Evolutionary conservation across 1,140 invertebrate genomes (phyloP).

Genomic region (Aricia agestis): DNA sequence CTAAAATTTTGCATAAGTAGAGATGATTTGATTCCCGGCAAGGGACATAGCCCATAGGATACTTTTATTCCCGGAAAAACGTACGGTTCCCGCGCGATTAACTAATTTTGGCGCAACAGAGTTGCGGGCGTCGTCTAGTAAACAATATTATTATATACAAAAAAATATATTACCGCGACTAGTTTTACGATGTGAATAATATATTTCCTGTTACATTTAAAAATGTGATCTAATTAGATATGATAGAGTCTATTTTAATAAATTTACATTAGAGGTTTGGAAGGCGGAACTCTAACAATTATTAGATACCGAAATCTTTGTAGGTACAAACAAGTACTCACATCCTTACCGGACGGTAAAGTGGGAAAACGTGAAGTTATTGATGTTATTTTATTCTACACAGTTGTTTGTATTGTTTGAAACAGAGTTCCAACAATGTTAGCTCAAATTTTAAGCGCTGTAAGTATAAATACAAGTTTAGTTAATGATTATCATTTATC

Average conservation of each 20-base stretch:
- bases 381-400: background rate
- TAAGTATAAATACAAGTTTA: background rate
- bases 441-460: background rate
- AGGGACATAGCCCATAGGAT: too few relatives aligned
- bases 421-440: background rate
- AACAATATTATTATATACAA: too few relatives aligned
- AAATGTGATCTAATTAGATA: background rate
- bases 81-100: too few relatives aligned
- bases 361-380: background rate
- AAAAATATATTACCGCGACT: background rate
- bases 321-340: conserved; percentile 4
- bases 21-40: too few relatives aligned
- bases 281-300: conserved; percentile 10
- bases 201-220: background rate
- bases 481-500: too few relatives aligned
- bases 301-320: background rate
- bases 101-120: too few relatives aligned
- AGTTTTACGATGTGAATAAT: background rate
- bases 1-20: too few relatives aligned
- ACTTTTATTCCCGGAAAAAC: too few relatives aligned
- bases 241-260: background rate
- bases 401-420: background rate
- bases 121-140: too few relatives aligned
- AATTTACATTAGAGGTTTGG: background rate
- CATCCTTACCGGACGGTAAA: background rate